phyloP scores from a whole-genome alignment of 2,888 invertebrate genomes.

The Stramonita haemastoma region DNA sequence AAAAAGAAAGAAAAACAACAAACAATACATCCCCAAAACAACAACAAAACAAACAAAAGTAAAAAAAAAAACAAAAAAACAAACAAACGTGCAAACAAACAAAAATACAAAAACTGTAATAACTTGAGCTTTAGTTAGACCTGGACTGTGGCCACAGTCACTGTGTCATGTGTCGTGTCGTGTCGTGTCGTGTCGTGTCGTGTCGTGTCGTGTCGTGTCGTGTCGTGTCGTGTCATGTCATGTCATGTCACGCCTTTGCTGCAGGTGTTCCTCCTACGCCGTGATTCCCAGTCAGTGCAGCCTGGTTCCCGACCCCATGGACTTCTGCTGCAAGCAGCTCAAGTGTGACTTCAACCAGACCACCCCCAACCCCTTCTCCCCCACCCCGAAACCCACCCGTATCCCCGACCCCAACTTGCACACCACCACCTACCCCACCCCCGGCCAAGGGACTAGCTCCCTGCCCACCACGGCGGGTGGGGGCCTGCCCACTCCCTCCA shows the following conservation, averaged over 20 bases:
- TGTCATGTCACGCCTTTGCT: background rate
- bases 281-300: conserved; percentile 57
- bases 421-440: conserved; percentile 44
- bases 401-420: conserved; percentile 45
- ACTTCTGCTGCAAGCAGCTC: conserved; percentile 61
- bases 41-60: no score
- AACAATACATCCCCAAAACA: no score
- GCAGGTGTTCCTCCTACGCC: conserved; percentile 59
- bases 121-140: no score
- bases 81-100: no score
- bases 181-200: conserved; percentile 5
- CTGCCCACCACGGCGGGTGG: background rate
- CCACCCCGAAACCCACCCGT: conserved; percentile 47
- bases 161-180: background rate
- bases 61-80: no score
- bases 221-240: background rate
- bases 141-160: no score
- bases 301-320: conserved; percentile 59
- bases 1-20: no score
- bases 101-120: no score
- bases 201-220: conserved; percentile 14
- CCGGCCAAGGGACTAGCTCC: conserved; percentile 21
- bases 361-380: conserved; percentile 54
- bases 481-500: conserved; percentile 26
- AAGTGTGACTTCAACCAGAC: conserved; percentile 60